These are phyloP conservation scores for Calameuta filiformis DNA, from an alignment of 2,888 invertebrate species.

Conservation along the genomic window DNA sequence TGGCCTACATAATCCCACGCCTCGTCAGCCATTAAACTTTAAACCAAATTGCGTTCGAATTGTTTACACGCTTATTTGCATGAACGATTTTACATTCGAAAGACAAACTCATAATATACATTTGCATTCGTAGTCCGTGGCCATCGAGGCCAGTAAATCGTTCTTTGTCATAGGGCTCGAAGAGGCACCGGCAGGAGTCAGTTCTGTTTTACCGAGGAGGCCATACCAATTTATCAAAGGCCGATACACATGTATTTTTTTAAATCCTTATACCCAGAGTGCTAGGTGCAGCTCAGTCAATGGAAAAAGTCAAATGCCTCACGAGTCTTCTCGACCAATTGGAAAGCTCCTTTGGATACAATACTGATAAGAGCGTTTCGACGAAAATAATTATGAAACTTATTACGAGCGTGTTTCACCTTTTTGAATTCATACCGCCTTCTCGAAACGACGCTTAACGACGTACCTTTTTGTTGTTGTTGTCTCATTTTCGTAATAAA, in stretches of 20 bases:
- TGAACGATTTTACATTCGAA: background rate
- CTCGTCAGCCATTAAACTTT: slow-evolving; percentile 30
- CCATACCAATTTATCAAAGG: background rate
- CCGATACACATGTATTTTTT: background rate
- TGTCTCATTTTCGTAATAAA: background rate
- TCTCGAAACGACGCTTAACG: background rate
- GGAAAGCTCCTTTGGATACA: background rate
- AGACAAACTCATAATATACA: background rate
- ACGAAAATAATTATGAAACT: background rate
- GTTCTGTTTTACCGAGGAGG: background rate
- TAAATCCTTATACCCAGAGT: background rate
- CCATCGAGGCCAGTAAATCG: background rate
- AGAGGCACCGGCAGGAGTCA: background rate
- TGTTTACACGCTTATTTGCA: background rate
- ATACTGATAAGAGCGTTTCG: background rate
- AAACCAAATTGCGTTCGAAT: background rate
- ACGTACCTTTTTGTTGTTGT: too few species aligned
- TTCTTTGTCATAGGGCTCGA: background rate
- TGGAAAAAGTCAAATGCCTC: background rate
- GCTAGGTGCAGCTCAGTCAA: background rate
- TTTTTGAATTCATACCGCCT: background rate
- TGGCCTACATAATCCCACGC: slow-evolving; percentile 48
- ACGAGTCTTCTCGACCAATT: background rate
- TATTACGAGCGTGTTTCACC: background rate
- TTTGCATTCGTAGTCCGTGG: background rate